A percentile compares a stretch with the other conserved stretches of the same genome.
phyloP scores from a whole-genome alignment of 2,888 invertebrate species.

The Dexiosoma caninum region DNA sequence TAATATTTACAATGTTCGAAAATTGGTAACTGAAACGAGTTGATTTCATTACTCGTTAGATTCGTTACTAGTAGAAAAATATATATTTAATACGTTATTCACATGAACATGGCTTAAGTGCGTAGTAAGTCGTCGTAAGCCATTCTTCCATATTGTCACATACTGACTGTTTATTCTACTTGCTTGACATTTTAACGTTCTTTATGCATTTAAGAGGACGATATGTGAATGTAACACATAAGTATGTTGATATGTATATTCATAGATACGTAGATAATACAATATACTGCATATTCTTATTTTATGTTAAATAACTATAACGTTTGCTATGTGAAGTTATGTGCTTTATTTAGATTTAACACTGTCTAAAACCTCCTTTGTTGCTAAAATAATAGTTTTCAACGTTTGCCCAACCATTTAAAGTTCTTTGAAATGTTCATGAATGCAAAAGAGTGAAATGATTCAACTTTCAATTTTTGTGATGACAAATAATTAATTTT shows the following conservation, averaged over 20 bases:
- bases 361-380: slow-evolving; percentile 54
- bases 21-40: no score
- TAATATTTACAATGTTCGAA: no score
- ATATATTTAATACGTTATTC: no score
- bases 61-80: no score
- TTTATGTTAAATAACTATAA: not conserved
- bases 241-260: not conserved
- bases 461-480: not conserved
- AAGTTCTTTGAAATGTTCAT: not conserved
- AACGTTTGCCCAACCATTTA: slow-evolving; percentile 18
- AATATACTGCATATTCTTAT: not conserved
- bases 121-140: no score
- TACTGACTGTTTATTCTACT: no score
- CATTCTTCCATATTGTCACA: no score
- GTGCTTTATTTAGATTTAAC: slow-evolving; percentile 50
- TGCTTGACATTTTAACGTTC: no score
- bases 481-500: no score
- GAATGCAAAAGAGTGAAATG: slow-evolving; percentile 13
- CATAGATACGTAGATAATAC: not conserved
- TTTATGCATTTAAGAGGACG: not conserved
- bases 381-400: slow-evolving; percentile 37
- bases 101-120: no score
- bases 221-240: not conserved
- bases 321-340: not conserved
- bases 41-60: no score